Conservation (phyloP, 2,888 invertebrate genomes). For the Pilophorus perplexus region DNA sequence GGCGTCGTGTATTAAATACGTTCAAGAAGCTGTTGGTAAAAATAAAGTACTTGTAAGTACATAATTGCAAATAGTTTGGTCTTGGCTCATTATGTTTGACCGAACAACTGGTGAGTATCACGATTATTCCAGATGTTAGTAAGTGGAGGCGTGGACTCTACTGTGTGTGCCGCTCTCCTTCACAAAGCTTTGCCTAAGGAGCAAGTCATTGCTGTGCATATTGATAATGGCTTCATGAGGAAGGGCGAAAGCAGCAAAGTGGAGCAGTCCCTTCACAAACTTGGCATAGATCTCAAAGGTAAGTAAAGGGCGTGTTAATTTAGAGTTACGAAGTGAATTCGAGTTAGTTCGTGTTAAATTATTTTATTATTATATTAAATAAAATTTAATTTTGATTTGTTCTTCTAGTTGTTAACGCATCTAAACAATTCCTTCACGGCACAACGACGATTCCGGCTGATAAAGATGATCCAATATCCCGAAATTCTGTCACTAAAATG, state of each 20-base stretch:
- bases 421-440: constrained; percentile 60
- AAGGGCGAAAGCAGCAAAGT: constrained; percentile 91
- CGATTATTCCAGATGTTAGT: constrained; percentile 87
- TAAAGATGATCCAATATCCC: constrained; percentile 56
- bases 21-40: constrained; percentile 81
- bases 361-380: too few relatives aligned
- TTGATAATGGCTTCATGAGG: constrained; percentile 99
- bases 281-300: constrained; percentile 74
- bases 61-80: not conserved
- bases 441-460: constrained; percentile 76
- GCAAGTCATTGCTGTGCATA: constrained; percentile 93
- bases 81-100: too few relatives aligned
- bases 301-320: constrained; percentile 52
- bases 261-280: constrained; percentile 73
- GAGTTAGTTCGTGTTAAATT: too few relatives aligned
- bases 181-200: constrained; percentile 84
- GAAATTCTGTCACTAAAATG: constrained; percentile 72
- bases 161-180: constrained; percentile 96
- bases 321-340: not conserved
- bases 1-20: constrained; percentile 86
- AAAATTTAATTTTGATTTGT: too few relatives aligned
- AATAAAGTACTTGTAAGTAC: constrained; percentile 85
- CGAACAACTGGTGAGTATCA: too few relatives aligned
- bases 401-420: constrained; percentile 56
- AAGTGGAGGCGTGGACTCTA: constrained; percentile 98